These are phyloP conservation scores for Acanthornis magna DNA, from an alignment of 2,797 vertebrate species.

Conservation along the genomic window DNA sequence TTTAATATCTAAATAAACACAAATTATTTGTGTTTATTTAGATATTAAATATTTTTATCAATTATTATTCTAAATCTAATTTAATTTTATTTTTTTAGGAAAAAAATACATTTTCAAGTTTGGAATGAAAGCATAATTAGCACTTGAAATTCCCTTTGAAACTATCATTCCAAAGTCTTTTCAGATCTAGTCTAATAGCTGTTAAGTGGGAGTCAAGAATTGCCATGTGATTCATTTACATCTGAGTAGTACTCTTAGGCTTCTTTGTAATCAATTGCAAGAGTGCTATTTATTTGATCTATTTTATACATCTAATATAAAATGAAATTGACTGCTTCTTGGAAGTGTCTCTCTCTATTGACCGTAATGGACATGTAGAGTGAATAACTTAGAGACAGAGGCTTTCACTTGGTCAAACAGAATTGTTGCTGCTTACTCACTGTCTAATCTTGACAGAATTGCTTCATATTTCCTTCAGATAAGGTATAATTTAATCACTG, in stretches of 20 bases:
- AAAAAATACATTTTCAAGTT: not conserved
- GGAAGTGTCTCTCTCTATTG: not conserved
- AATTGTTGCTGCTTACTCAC: not conserved
- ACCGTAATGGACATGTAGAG: not conserved
- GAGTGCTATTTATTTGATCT: not conserved
- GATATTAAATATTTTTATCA: not conserved
- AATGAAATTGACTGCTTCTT: not conserved
- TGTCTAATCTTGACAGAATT: not conserved
- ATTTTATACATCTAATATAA: not conserved
- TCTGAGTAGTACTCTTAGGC: not conserved
- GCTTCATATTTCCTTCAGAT: not conserved
- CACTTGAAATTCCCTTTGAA: slow-evolving; percentile 3
- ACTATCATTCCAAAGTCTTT: not conserved
- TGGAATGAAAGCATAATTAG: not conserved
- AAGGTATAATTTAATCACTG: not conserved
- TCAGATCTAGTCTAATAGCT: not conserved
- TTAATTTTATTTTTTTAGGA: not conserved
- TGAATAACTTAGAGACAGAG: not conserved
- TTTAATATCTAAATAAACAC: too few relatives aligned
- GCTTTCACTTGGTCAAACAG: not conserved
- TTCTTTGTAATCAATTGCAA: not conserved
- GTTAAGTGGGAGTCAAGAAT: not conserved
- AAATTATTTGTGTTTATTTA: not conserved
- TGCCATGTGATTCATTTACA: not conserved
- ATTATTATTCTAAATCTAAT: not conserved